These are phyloP conservation scores for Trachelipus rathkii DNA, from an alignment of 1,140 invertebrate species.

Conservation along the genomic window DNA sequence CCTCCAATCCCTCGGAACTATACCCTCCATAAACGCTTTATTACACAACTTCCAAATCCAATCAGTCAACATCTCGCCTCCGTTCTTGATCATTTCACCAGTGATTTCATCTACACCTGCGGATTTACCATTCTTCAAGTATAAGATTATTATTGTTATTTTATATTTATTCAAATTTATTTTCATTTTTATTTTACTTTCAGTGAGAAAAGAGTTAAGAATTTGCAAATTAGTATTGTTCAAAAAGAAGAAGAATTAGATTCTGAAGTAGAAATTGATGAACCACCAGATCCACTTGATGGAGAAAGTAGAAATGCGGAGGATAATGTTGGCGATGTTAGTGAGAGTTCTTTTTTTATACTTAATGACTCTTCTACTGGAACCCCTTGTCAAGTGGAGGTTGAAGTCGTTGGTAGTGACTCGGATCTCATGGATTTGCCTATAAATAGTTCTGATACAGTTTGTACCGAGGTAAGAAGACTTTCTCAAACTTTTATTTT, in stretches of 20 bases:
- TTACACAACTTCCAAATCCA: too few species aligned
- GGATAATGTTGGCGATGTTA: slow-evolving; percentile 32
- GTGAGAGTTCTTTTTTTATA: slow-evolving; percentile 41
- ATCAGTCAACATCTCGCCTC: too few species aligned
- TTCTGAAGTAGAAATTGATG: background rate
- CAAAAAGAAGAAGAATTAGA: background rate
- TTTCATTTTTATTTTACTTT: background rate
- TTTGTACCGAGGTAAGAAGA: slow-evolving; percentile 26
- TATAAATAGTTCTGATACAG: slow-evolving; percentile 27
- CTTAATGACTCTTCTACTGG: slow-evolving; percentile 39
- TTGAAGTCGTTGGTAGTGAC: slow-evolving; percentile 47
- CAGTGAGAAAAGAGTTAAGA: background rate
- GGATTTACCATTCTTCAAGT: too few species aligned
- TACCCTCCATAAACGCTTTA: too few species aligned
- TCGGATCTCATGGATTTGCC: slow-evolving; percentile 32
- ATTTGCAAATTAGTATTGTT: background rate
- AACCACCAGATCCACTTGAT: background rate
- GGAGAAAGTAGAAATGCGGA: slow-evolving; percentile 8
- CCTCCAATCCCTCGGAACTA: too few species aligned
- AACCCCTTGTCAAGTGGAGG: slow-evolving; percentile 47
- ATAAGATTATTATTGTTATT: too few species aligned
- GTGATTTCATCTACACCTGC: too few species aligned
- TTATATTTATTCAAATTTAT: too few species aligned
- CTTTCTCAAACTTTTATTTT: background rate
- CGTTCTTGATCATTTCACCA: too few species aligned